Base-by-base conservation (phyloP, 2,888 invertebrate genomes). In the Microdon myrmicae region DNA sequence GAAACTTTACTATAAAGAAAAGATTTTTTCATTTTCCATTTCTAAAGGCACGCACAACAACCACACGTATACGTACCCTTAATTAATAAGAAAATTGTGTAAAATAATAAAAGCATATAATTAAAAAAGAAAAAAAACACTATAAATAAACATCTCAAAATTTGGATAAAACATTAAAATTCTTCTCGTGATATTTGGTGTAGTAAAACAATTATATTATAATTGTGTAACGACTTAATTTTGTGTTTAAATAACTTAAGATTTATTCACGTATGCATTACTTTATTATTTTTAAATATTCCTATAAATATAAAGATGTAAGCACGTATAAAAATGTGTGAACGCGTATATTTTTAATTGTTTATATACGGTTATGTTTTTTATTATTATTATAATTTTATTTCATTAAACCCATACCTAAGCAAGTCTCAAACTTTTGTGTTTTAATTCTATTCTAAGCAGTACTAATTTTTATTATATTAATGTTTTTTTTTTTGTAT, bases 51-150 rank as follows among this genome's bases (percentile, higher is more conserved):
- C 29, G 43, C 35, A 47, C 47, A 53, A 37, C 49, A 51, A 43
- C 48, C 64, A 64, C 64, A 64, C 64, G 64, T 64, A 64, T 64
- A 64, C 64, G 64, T 37, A 58, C 58, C 64, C 64, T 64, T 64
- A 64, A 43, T 34, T 37, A 31, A 6, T 39, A 32, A 16, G 44
- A 23, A 43, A 23, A 31, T 31, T 13, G 26, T 17, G 49, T n/a
- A 54, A 17, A n/a, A n/a, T n/a, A 32, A 16, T 44, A 23, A 43
- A 23, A 31, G 31, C 19, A 28, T 17, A 58, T n/a, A 54, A 17
- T 12, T 45, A 43, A 47, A 51, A 39, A 8, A 10, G 14, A 29
- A 45, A 41, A 22, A 34, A 26, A 35, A 19, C n/a, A n/a, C 16
- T 29, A 26, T 35, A 31, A 43, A 34, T 23, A 43, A 41, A 23